Base-by-base conservation (phyloP, 1,140 invertebrate species). In the Zaprionus capensis region DNA sequence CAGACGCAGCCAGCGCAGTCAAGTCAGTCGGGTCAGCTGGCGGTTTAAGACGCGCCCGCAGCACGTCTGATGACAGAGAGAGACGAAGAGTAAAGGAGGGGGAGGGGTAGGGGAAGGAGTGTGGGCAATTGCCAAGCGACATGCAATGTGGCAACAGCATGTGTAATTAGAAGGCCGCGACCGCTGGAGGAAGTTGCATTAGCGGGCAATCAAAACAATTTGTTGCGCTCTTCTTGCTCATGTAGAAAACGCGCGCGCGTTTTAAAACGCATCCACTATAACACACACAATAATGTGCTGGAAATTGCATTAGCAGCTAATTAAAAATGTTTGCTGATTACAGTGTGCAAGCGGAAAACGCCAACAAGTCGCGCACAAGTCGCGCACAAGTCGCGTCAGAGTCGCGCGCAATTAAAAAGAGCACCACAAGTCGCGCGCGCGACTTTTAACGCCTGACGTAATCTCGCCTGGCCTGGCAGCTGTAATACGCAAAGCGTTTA, bases 101-200 rank as follows among this genome's bases (percentile, higher is more conserved):
- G 22, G 4, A 24, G 44, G 34, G 22, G n/a, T 49, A n/a, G 49
- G n/a, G 7, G 6, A 1, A 41, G 38, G 15, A 15, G 38, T 15
- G 7, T 6, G 5, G 6, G 41, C n/a, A 88, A 87, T 84, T 81
- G 66, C 56, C 70, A 72, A 38, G 53, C 67, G 77, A 75, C 83
- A 87, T 87, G 83, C 84, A 88, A 87, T 38, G 49, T 67, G 58
- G 66, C 67, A 73, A 61, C 63, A 67, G 61, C 63, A 67, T 80
- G 77, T 78, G 69, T 84, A 87, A 86, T 86, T 83, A 86, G 77
- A 78, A 86, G 76, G 49, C 73, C 74, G 84, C 83, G 79, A 58
- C 71, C 68, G 76, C 46, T 62, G 71, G 71, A 80, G 84, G 81
- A 88, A 83, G 74, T 83, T 83, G 83, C 84, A 87, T 71, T 59